Base-by-base conservation (phyloP, 1,140 invertebrate genomes). In the Rhizoglyphus robini region DNA sequence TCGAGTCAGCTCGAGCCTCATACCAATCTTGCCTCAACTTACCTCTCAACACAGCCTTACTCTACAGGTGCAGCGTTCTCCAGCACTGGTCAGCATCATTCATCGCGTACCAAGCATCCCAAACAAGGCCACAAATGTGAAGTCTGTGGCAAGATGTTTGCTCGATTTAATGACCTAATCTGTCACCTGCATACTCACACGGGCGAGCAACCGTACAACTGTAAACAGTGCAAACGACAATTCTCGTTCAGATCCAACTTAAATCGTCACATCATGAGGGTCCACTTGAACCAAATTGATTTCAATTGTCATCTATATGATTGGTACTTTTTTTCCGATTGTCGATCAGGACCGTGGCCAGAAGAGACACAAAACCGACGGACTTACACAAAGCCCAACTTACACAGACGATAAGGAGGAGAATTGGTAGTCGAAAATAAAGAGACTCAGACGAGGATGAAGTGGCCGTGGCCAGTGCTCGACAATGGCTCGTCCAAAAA, bases 221-320 rank as follows among this genome's bases (percentile, higher is more conserved):
- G 73, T 66, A 70, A 57, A 64, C 65, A 65, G 36, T 99, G 96
- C 77, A 93, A 98, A 73, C 81, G 95, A 5, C 93, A 90, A 0
- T 99, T 99, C 76, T 96, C 91, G 65, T 99, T 99, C 67, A 97
- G 93, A 0, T 96, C 92, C 15, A 99, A 99, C 75, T 80, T 99
- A 25, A 96, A 99, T 77, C 82, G 96, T 18, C 96, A 99, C 77
- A 93, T 99, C 2, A 80, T 96, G 47, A 99, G 99, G 74, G 99
- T 99, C 69, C 96, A 99, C 78, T 96, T 98, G 77, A 95, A 95
- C 51, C 72, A 73, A 49, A 71, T 71, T 57, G 72, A 72, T 4
- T 73, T 73, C 60, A 72, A 73, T 65, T 84, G 83, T 71, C 76
- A 75, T 34, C 72, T 96, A 23, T 96, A 93, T 75, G 91, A 95